Evolutionary conservation across 1,140 invertebrate genomes (phyloP).

Genomic region (Gryllus bimaculatus): DNA sequence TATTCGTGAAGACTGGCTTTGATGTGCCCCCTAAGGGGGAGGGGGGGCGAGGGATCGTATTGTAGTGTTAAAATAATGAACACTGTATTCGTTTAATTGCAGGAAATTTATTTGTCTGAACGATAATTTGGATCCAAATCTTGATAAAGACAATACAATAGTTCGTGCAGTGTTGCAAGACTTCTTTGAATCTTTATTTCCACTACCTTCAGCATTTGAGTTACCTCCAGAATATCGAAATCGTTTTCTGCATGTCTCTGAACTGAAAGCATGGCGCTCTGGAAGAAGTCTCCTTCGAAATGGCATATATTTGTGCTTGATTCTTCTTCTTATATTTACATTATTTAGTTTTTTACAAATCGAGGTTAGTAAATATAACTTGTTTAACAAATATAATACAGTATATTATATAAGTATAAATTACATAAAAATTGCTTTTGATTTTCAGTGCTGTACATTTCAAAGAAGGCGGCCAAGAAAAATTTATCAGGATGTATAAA

Average conservation of each 20-base stretch:
- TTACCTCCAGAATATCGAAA: constrained; percentile 59
- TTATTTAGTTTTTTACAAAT: constrained; percentile 13
- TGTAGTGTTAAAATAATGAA: neutral
- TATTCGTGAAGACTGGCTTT: too few species aligned
- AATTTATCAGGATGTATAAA: constrained; percentile 19
- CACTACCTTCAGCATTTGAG: constrained; percentile 64
- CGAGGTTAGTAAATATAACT: constrained; percentile 10
- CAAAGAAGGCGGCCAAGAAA: neutral
- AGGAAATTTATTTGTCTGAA: constrained; percentile 84
- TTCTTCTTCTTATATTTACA: constrained; percentile 14
- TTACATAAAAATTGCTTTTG: neutral
- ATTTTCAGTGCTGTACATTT: neutral
- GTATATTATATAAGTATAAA: neutral
- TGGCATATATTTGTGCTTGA: constrained; percentile 10
- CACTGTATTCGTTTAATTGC: constrained; percentile 30
- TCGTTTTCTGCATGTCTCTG: constrained; percentile 53
- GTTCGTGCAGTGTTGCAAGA: constrained; percentile 61
- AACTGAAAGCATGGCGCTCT: constrained; percentile 50
- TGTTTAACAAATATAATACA: neutral
- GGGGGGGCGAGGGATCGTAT: neutral
- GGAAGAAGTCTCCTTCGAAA: neutral
- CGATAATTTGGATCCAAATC: constrained; percentile 62
- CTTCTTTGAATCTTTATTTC: constrained; percentile 68
- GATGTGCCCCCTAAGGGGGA: neutral
- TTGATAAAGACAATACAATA: constrained; percentile 52